phyloP scores from a whole-genome alignment of 1,140 invertebrate genomes.

The Brachionus rotundiformis region DNA sequence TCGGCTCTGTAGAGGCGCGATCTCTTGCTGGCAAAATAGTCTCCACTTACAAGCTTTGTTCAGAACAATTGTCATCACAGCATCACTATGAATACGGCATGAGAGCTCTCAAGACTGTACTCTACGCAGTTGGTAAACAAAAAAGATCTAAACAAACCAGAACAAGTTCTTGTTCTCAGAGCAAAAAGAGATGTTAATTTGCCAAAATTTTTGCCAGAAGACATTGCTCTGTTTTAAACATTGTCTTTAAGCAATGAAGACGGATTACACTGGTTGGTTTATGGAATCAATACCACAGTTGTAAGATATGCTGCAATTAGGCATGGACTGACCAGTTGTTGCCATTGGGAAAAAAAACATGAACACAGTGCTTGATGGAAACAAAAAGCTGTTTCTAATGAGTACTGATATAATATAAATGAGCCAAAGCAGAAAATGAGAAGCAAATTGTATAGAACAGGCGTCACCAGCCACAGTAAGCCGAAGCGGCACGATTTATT shows the following conservation, averaged over 20 bases:
- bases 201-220: constrained; percentile 70
- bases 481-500: constrained; percentile 64
- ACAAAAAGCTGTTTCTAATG: constrained; percentile 66
- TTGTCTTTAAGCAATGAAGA: constrained; percentile 59
- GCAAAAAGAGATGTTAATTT: constrained; percentile 88
- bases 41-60: constrained; percentile 12
- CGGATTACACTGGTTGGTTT: constrained; percentile 63
- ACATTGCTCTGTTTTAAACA: constrained; percentile 58
- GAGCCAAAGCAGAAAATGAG: constrained; percentile 61
- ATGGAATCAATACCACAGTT: constrained; percentile 64
- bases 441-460: constrained; percentile 58
- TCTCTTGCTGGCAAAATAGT: constrained; percentile 52
- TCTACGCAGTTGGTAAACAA: constrained; percentile 62
- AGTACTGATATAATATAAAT: constrained; percentile 66
- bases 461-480: constrained; percentile 64
- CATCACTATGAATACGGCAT: constrained; percentile 92
- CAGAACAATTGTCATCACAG: constrained; percentile 52
- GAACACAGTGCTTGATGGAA: constrained; percentile 66
- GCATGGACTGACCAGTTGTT: constrained; percentile 64
- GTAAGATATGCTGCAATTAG: constrained; percentile 64
- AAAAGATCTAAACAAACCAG: constrained; percentile 67
- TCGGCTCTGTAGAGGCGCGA: constrained; percentile 63
- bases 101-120: constrained; percentile 70
- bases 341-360: constrained; percentile 66
- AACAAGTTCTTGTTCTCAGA: constrained; percentile 33